These are phyloP conservation scores for Andricus curvator DNA, from an alignment of 2,888 invertebrate species.

Conservation along the genomic window DNA sequence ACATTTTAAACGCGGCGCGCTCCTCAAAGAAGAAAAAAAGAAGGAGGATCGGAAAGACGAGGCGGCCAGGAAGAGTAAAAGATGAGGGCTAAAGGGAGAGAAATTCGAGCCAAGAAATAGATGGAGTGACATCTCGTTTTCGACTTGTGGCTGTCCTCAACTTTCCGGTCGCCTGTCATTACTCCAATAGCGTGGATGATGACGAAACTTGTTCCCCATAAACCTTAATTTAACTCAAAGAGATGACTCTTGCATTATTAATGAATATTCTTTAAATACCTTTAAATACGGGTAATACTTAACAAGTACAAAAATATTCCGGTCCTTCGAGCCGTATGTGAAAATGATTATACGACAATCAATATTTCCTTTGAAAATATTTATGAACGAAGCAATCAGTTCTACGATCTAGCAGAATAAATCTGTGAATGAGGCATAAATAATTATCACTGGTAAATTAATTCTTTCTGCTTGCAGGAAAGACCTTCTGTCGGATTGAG, in stretches of 20 bases:
- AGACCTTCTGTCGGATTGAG: background rate
- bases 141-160: conserved; percentile 21
- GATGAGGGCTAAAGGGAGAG: background rate
- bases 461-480: conserved; percentile 41
- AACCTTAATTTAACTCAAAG: background rate
- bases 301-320: no score
- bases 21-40: conserved; percentile 52
- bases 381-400: conserved; percentile 28
- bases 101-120: conserved; percentile 16
- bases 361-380: background rate
- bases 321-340: no score
- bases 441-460: conserved; percentile 12
- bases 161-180: conserved; percentile 16
- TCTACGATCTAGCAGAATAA: conserved; percentile 33
- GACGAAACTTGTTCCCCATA: conserved; percentile 14
- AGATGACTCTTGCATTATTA: conserved; percentile 27
- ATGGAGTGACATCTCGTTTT: conserved; percentile 45
- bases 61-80: conserved; percentile 27
- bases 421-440: conserved; percentile 1
- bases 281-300: no score
- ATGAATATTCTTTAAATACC: background rate
- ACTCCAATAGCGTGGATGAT: conserved; percentile 4
- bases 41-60: conserved; percentile 51
- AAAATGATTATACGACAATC: no score
- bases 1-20: conserved; percentile 58